Base-by-base conservation (phyloP, 2,797 vertebrate species). In the Agapornis canus region DNA sequence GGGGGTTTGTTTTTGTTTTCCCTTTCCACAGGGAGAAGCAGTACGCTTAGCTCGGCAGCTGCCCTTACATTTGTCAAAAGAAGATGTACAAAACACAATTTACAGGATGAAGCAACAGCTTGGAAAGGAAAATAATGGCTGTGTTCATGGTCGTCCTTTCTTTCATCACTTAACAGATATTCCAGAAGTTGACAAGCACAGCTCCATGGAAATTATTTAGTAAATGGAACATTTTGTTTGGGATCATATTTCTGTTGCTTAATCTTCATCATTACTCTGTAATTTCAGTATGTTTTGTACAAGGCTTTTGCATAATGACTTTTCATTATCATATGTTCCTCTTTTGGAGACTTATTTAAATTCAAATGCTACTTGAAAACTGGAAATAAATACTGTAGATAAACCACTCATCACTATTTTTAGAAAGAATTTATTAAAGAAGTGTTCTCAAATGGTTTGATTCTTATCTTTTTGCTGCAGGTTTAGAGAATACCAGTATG, bases 91-190 rank as follows among this genome's bases (percentile, higher is more conserved):
- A 83, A 98, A 99, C 81, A 98, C 97, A 32, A 94, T 99, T 49
- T 92, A 42, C 37, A 98, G 98, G 94, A 99, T 99, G 99, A 97
- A 98, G 78, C 91, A 97, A 87, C 98, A 99, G 83, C 98, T 99
- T 49, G 97, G 97, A 91, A 97, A 97, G 94, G 97, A 97, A 93
- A 97, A 91, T 86, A 98, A 96, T 93, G 97, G 93, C 77, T 99
- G 99, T 92, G 98, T 99, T 97, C 99, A 99, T 35, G 99, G 98
- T 59, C 98, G 98, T 47, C 98, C 98, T 10, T 99, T 99, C 97
- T 98, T 99, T 92, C 98, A 99, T 96, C 97, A 98, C 94, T 98
- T 99, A 87, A 96, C 93, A 54, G 97, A 98, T 90, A 88, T 99
- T 96, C 99, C 99, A 32, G 94, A 97, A 47, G 97, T 65, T 31